These are phyloP conservation scores for Azorinus chamasolen DNA, from an alignment of 2,888 invertebrate species.

Conservation along the genomic window DNA sequence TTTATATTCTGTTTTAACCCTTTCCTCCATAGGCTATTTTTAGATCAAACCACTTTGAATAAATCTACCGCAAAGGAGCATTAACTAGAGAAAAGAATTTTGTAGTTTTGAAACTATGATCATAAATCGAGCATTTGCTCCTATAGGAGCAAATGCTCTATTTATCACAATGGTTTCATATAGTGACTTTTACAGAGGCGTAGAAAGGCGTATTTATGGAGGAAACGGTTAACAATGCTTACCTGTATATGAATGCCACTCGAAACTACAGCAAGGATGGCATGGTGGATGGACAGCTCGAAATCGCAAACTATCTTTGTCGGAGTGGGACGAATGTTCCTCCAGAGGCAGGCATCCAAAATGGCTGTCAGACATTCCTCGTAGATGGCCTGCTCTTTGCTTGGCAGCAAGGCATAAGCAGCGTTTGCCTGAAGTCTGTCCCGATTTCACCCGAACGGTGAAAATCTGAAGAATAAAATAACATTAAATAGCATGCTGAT, in stretches of 20 bases:
- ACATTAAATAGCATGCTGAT: background rate
- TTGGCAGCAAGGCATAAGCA: conserved; percentile 18
- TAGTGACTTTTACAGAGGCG: too few species aligned
- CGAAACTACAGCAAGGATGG: conserved; percentile 17
- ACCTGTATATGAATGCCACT: conserved; percentile 22
- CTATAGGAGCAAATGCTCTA: too few species aligned
- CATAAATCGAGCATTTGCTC: too few species aligned
- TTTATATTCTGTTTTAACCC: background rate
- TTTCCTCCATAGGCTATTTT: too few species aligned
- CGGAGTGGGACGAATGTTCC: conserved; percentile 10
- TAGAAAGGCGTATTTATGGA: too few species aligned
- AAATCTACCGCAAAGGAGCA: too few species aligned
- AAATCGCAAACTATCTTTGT: conserved; percentile 23
- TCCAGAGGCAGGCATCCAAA: conserved; percentile 16
- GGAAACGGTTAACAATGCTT: too few species aligned
- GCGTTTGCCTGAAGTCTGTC: background rate
- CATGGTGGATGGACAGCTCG: conserved; percentile 32
- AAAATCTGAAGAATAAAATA: conserved; percentile 17
- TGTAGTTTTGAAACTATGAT: too few species aligned
- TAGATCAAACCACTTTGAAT: too few species aligned
- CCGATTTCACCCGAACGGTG: conserved; percentile 12
- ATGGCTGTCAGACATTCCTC: conserved; percentile 26
- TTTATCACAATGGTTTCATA: too few species aligned
- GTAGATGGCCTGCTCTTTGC: background rate
- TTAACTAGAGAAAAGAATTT: too few species aligned